Evolutionary conservation across 2,888 invertebrate genomes (phyloP), one percentile per base, ranked within the genome.

Genomic region (Phyto melanocephala): DNA sequence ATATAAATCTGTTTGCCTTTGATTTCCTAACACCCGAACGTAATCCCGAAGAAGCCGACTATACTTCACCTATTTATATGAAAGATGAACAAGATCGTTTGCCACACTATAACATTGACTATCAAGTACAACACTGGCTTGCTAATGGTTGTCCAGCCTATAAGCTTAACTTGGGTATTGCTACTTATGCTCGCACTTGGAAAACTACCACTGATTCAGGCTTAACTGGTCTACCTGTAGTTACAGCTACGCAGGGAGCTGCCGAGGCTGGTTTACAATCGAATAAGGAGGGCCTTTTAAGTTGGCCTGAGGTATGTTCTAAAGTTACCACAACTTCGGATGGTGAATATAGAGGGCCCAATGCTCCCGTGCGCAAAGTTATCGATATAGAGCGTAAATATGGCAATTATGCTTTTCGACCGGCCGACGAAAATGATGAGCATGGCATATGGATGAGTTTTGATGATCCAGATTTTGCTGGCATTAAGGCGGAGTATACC

Each of bases 401-500:
- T 84, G 96, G 96, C 47, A 94, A 94, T 15, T 97, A 96, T 88
- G 96, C 95, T 0, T 95, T 93, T 92, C 93, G 95, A 68, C 90
- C 95, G 0, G 94, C 95, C 56, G 93, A 94, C 72, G 93, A 94
- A 22, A 92, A 92, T 63, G 94, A 93, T 0, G 93, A 93, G 3
- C 92, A 93, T 10, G 96, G 96, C 1, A 90, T 96, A 8, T 97
- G 96, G 96, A 94, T 96, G 8, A 94, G 95, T 82, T 96, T 94
- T 88, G 96, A 96, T 87, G 96, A 96, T 88, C 94, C 95, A 0
- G 96, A 96, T 86, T 95, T 95, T 0, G 95, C 95, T 45, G 95
- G 94, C 35, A 94, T 95, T 87, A 96, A 96, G 88, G 95, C 96
- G 0, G 90, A 92, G 10, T 96, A 94, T 88, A 95, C 92, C 56